Evolutionary conservation across 2,797 vertebrate species (phyloP), one percentile per base, ranked within the genome.

Genomic region (Ctenochaetus hawaiiensis): DNA sequence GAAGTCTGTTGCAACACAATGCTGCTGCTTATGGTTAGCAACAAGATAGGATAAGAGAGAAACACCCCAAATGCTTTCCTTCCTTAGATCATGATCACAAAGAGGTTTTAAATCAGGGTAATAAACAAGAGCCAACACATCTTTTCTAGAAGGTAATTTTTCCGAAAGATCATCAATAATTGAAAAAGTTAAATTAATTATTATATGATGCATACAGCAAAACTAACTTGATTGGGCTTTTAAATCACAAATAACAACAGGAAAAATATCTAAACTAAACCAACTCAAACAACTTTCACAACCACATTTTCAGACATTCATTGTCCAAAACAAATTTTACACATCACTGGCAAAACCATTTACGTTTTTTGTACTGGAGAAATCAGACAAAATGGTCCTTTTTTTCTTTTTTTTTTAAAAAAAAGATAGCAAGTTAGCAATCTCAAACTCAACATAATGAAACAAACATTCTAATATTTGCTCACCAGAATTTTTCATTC

Each of bases 1-100:
- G 61, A 66, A 59, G 61, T 60, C 37, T 67, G 48, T 43, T 73
- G 34, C 81, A 74, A 69, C 22, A 43, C 13, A 48, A n/a, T 52
- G 54, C 54, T 52, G 65, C 43, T 34, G 64, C 20, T 43, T n/a
- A 48, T 43, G 52, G 57, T 73, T 67, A 75, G 62, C 17, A 43
- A 48, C 57, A 60, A 58, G 14, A 37, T 14, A 44, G 18, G 39
- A 60, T n/a, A 44, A 44, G 43, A 14, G 22, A 72, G 20, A 18
- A 37, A 57, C 12, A 63, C 14, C 56, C 49, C 34, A 1, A 39
- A 20, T 43, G 41, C 23, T 47, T 44, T 2, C 6, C 20, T 18
- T 39, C n/a, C 7, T 3, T 6, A 65, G 20, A 48, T n/a, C 6
- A 10, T 51, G 1, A n/a, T 49, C 37, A 39, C 8, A 9, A 9